These are phyloP conservation scores for Drosophila ochracea DNA, from an alignment of 2,888 invertebrate species.

Conservation along the genomic window DNA sequence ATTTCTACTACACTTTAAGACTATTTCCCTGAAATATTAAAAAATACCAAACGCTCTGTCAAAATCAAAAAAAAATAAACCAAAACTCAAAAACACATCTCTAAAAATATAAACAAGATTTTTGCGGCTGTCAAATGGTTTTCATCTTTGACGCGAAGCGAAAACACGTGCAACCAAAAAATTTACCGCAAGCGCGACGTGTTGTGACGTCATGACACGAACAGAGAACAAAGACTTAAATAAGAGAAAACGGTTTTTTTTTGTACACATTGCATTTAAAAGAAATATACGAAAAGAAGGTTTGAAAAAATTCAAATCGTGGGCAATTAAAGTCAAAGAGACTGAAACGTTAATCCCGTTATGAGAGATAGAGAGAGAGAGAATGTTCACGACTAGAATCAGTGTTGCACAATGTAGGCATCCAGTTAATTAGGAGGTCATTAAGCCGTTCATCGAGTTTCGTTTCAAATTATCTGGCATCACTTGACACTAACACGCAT, in stretches of 20 bases:
- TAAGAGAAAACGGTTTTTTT: conserved; percentile 1
- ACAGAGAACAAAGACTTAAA: not conserved
- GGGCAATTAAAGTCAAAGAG: not conserved
- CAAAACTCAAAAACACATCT: not conserved
- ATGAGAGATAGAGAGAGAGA: too few relatives aligned
- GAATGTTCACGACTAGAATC: conserved; percentile 29
- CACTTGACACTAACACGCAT: conserved; percentile 7
- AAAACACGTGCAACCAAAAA: conserved; percentile 6
- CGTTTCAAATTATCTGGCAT: conserved; percentile 60
- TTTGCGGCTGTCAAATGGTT: conserved; percentile 4
- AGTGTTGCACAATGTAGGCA: conserved; percentile 4
- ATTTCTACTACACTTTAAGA: not conserved
- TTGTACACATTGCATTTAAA: not conserved
- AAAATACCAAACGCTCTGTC: not conserved
- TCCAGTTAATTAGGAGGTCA: conserved; percentile 57
- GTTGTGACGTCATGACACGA: conserved; percentile 1
- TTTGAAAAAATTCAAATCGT: not conserved
- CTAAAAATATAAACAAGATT: not conserved
- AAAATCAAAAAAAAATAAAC: not conserved
- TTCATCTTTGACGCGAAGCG: conserved; percentile 1
- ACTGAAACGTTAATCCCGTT: not conserved
- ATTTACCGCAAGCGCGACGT: not conserved
- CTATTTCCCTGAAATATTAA: not conserved
- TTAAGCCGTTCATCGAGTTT: conserved; percentile 56
- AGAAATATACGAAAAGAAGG: not conserved